phyloP scores from a whole-genome alignment of 2,113 vertebrate species.

The Apistogramma diplotaenia region DNA sequence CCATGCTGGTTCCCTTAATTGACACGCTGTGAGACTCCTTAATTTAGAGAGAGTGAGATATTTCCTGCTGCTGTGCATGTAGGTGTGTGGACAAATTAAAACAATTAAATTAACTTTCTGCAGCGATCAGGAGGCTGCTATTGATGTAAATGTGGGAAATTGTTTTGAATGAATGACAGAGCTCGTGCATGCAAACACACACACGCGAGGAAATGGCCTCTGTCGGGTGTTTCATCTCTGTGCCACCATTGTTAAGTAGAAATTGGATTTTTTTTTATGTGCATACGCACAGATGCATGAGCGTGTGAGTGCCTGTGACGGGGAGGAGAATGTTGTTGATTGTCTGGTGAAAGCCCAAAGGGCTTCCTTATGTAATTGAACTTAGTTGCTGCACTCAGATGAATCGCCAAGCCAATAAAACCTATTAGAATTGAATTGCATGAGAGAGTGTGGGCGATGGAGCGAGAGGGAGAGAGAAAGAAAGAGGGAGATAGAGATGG shows the following conservation, averaged over 20 bases:
- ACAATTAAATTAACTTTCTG: constrained; percentile 28
- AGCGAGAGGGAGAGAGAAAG: constrained; percentile 8
- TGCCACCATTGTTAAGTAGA: constrained; percentile 41
- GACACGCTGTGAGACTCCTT: not conserved
- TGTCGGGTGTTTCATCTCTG: constrained; percentile 39
- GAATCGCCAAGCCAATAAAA: constrained; percentile 71
- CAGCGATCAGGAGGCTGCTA: constrained; percentile 13
- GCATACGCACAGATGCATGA: not conserved
- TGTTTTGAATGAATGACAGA: constrained; percentile 15
- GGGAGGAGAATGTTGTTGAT: constrained; percentile 51
- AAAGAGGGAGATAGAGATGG: constrained; percentile 1
- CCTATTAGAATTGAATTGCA: constrained; percentile 72
- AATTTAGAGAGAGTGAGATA: not conserved
- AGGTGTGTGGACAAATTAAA: not conserved
- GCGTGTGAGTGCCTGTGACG: constrained; percentile 21
- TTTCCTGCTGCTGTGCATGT: not conserved
- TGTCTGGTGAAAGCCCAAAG: constrained; percentile 57
- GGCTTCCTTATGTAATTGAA: constrained; percentile 70
- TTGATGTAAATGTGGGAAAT: constrained; percentile 31
- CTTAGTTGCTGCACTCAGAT: constrained; percentile 65
- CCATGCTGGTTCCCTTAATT: not conserved
- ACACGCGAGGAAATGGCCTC: constrained; percentile 4
- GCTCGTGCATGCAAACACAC: not conserved
- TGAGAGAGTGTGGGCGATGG: constrained; percentile 36
- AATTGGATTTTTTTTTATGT: constrained; percentile 45